Percentiles rank a stretch among this genome's conserved stretches.
phyloP scores from a whole-genome alignment of 1,140 invertebrate genomes.

The Phymastichus coffea region DNA sequence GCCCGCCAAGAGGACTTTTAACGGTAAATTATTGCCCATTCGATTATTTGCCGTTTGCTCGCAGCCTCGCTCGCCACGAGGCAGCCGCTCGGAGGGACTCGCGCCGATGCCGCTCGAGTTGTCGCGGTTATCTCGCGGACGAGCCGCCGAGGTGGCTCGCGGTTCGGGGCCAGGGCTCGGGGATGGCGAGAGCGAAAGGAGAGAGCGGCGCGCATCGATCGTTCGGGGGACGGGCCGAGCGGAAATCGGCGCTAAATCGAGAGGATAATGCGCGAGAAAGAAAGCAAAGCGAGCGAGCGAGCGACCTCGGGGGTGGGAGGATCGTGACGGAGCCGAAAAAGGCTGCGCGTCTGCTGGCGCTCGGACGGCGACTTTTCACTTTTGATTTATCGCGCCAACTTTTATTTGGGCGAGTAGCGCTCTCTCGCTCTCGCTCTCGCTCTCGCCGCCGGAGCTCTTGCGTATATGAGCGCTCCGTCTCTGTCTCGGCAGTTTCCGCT shows the following conservation, averaged over 20 bases:
- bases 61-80: too few relatives aligned
- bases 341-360: too few relatives aligned
- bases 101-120: constrained; percentile 13
- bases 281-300: too few relatives aligned
- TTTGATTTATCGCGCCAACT: constrained; percentile 58
- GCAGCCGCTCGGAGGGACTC: background rate
- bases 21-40: too few relatives aligned
- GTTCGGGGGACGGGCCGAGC: too few relatives aligned
- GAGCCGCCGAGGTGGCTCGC: background rate
- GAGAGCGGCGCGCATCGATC: background rate
- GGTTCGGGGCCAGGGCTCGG: background rate
- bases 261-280: constrained; percentile 9
- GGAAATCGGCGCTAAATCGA: too few relatives aligned
- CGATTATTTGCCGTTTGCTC: too few relatives aligned
- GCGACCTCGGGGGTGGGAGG: too few relatives aligned
- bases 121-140: constrained; percentile 27
- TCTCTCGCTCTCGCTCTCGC: background rate
- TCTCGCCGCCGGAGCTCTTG: background rate
- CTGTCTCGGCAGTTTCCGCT: constrained; percentile 1
- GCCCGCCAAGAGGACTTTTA: background rate
- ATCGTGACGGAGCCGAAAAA: too few relatives aligned
- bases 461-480: background rate
- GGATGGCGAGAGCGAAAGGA: constrained; percentile 2
- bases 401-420: constrained; percentile 50
- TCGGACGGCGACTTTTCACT: constrained; percentile 53